Evolutionary conservation across 2,113 vertebrate species (phyloP).

Genomic region (Casuarius casuarius): DNA sequence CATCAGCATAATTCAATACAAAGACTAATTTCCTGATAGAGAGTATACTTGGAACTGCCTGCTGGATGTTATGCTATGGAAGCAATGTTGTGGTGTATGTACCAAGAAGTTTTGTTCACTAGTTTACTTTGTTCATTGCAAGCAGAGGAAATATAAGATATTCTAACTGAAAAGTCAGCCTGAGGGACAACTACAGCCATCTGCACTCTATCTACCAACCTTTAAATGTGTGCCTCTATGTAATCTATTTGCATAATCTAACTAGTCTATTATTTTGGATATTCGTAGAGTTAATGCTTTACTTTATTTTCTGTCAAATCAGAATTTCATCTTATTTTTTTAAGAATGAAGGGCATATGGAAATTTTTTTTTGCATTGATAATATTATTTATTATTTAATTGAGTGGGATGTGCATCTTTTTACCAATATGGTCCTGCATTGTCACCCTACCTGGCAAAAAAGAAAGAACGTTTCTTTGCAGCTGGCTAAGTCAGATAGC

Average conservation of each 20-base stretch:
- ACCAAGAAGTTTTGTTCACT: too few species aligned
- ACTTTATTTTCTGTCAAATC: neutral
- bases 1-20: neutral
- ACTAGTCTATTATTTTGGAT: neutral
- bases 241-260: neutral
- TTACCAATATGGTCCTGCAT: neutral
- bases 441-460: too few species aligned
- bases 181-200: neutral
- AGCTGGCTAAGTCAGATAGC: neutral
- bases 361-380: neutral
- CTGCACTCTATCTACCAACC: neutral
- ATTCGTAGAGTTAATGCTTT: neutral
- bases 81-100: neutral
- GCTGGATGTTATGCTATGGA: neutral
- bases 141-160: neutral
- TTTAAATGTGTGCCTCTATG: neutral
- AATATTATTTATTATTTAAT: neutral
- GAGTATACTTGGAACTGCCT: neutral
- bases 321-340: neutral
- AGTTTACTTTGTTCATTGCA: neutral
- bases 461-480: too few species aligned
- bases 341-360: neutral
- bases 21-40: neutral
- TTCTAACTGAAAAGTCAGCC: neutral
- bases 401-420: accelerated